Percentiles rank a stretch among this genome's conserved stretches.
These are phyloP conservation scores for Vanessa atalanta DNA, from an alignment of 1,140 invertebrate species.

Conservation along the genomic window DNA sequence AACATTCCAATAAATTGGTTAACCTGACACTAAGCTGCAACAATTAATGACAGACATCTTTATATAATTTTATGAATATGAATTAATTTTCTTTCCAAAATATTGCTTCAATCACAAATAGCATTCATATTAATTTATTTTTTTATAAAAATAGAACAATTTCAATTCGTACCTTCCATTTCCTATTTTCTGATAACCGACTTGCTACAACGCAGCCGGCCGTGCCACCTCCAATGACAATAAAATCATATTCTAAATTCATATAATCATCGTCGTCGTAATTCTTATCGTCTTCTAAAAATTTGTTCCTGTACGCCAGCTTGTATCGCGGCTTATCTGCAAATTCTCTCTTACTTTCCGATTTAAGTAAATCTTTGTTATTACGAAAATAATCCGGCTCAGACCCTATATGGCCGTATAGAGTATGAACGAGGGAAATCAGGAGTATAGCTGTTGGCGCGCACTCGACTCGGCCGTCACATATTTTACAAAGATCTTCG, in stretches of 20 bases:
- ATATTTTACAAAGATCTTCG: constrained; percentile 71
- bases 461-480: constrained; percentile 71
- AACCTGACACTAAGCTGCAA: too few species aligned
- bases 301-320: constrained; percentile 32
- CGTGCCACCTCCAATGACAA: constrained; percentile 67
- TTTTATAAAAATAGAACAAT: neutral
- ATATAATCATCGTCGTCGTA: constrained; percentile 27
- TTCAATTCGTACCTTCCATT: constrained; percentile 60
- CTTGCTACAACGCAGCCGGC: constrained; percentile 70
- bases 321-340: constrained; percentile 21
- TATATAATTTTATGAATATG: too few species aligned
- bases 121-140: too few species aligned
- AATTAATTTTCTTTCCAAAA: too few species aligned
- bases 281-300: constrained; percentile 34
- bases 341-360: constrained; percentile 24
- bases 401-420: constrained; percentile 65
- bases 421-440: constrained; percentile 65
- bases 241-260: constrained; percentile 62
- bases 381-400: constrained; percentile 68
- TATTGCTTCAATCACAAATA: too few species aligned
- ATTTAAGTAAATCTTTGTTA: constrained; percentile 35
- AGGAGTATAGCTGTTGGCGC: constrained; percentile 73
- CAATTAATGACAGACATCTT: too few species aligned
- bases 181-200: constrained; percentile 67
- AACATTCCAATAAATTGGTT: too few species aligned